Evolutionary conservation across 2,797 vertebrate species (phyloP), one percentile per base, ranked within the genome.

Genomic region (Remorina albescens): DNA sequence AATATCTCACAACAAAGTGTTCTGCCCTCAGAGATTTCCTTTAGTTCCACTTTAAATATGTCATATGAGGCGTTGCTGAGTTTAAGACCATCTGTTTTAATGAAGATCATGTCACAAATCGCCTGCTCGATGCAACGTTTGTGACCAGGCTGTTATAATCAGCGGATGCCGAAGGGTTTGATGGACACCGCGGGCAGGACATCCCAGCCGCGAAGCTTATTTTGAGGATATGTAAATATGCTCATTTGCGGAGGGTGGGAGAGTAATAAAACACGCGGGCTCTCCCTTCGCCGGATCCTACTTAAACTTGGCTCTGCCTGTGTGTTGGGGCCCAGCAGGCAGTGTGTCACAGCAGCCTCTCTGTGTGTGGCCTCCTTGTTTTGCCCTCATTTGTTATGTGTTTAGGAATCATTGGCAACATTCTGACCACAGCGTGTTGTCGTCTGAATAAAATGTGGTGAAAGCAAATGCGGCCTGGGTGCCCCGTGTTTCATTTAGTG

Each of bases 301-400:
- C 64, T 64, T 82, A 49, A 74, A 81, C 77, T 82, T 68, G 79
- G 78, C 84, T 82, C 72, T 83, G 67, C 65, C 74, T 88, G 67
- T 78, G 71, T 83, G 88, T 89, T 88, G 86, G 84, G 74, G 73
- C 81, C 86, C 80, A 58, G 76, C 83, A 81, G 84, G 78, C 87
- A 54, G 73, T 67, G 78, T 86, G 86, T 90, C 78, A 56, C 86
- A 81, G 86, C 86, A 83, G 71, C 85, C 66, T 85, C 91, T 86
- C 87, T 49, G 92, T 95, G 93, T 94, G 94, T 95, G 94, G 91
- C 91, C 91, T 86, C 67, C 81, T 82, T 92, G 91, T 94, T 94
- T 93, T 94, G 91, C 94, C 90, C 93, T 93, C 84, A 88, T 83
- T 91, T 90, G 85, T 82, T 82, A 89, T 89, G 88, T 94, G 93